Evolutionary conservation across 2,113 vertebrate species (phyloP), one percentile per base, ranked within the genome.

Genomic region (Papio anubis): DNA sequence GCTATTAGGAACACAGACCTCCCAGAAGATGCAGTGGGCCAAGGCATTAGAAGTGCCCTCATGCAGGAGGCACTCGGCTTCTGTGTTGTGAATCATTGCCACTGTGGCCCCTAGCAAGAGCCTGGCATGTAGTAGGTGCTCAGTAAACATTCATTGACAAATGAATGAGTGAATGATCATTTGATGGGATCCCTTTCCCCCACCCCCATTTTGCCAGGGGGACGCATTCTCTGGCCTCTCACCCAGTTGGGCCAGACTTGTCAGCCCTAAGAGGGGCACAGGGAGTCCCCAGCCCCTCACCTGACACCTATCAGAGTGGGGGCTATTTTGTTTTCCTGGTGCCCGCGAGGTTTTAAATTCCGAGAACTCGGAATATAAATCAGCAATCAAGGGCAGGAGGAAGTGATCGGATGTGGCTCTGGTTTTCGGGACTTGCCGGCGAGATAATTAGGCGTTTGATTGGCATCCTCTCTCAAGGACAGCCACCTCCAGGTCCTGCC

Each of bases 381-480:
- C 70, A 92, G 90, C 86, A 97, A 83, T 97, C 97, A 96, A 95
- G 96, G 89, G 38, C 73, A 94, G 88, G 93, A 93, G 94, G 93
- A 96, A 86, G 96, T 64, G 48, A 93, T 82, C 72, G 25, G 90
- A 95, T 97, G 85, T 78, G 68, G 50, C 43, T 93, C 95, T 4
- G 0, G 72, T 88, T 50, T 70, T 81, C 32, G 0, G 79, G 68
- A 70, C 92, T 50, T 43, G 78, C n/a, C 8, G 17, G 83, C 1
- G 16, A 96, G 96, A 76, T 97, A 88, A 95, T 96, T 89, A 98
- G 87, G 48, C 2, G 1, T 90, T 73, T 98, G 96, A 98, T 95
- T 94, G 97, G 96, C 97, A 86, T 68, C 91, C 79, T 94, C 27
- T 90, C 75, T 89, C 89, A 94, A 76, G 95, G 92, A 91, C 88